phyloP scores from a whole-genome alignment of 2,113 vertebrate genomes.

The Clarias macrocephalus region DNA sequence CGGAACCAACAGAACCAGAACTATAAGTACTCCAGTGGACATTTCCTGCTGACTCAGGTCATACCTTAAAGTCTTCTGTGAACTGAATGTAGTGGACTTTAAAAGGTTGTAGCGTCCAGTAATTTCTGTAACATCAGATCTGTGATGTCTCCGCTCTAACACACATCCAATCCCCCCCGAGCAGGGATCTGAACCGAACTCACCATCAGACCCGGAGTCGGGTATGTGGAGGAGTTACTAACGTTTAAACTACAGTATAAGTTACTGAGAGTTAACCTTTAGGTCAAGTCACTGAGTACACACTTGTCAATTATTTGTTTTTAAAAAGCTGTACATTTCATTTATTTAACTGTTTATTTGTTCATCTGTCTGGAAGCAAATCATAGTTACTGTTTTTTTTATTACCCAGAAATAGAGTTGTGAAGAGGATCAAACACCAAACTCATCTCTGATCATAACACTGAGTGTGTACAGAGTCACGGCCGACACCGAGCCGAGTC shows the following conservation, averaged over 20 bases:
- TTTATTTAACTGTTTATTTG: neutral
- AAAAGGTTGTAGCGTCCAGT: neutral
- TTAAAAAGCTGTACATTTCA: neutral
- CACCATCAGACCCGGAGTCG: neutral
- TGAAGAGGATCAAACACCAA: neutral
- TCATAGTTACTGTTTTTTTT: neutral
- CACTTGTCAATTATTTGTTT: neutral
- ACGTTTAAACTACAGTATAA: neutral
- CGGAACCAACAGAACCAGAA: too few species aligned
- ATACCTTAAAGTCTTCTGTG: too few species aligned
- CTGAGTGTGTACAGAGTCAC: neutral
- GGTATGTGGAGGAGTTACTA: too few species aligned
- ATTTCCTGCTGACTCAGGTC: too few species aligned
- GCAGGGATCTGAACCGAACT: neutral
- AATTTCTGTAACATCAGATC: neutral
- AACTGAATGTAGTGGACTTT: too few species aligned
- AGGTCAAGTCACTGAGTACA: neutral
- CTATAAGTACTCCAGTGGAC: too few species aligned
- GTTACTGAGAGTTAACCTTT: neutral
- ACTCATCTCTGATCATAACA: neutral
- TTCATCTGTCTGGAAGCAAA: neutral
- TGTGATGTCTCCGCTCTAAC: neutral
- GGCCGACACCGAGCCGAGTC: neutral
- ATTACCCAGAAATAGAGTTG: neutral
- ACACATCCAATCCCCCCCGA: neutral